Conservation (phyloP, 2,797 vertebrate species). For the Dromococcyx pavoninus region DNA sequence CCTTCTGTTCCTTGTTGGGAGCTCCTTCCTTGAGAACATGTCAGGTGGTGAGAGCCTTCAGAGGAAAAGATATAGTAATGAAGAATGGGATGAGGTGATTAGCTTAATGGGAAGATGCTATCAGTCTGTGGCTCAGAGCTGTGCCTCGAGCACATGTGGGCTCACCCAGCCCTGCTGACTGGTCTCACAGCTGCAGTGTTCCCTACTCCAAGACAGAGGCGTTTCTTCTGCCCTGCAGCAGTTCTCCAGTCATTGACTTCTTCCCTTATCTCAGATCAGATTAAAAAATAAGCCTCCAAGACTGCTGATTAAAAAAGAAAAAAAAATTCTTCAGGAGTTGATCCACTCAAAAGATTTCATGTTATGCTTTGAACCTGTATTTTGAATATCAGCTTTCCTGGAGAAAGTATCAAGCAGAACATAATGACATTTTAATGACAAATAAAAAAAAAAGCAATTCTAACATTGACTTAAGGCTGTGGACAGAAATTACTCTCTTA, state of each 20-base stretch:
- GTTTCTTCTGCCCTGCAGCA: neutral
- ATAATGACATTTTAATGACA: neutral
- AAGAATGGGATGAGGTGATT: neutral
- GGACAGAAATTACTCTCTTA: neutral
- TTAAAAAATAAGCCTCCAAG: neutral
- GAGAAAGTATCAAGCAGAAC: neutral
- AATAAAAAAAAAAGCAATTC: neutral
- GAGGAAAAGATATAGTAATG: neutral
- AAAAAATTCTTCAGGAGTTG: neutral
- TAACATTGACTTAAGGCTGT: neutral
- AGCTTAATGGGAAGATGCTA: neutral
- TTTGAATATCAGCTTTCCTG: neutral
- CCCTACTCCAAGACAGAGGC: neutral
- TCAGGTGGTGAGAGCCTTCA: neutral
- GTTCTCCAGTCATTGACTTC: neutral
- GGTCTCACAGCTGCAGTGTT: neutral
- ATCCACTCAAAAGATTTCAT: neutral
- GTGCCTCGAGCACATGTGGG: fast-evolving
- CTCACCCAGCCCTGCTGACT: fast-evolving
- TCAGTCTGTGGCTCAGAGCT: neutral
- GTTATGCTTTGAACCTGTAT: neutral
- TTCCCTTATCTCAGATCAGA: neutral
- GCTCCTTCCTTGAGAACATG: neutral
- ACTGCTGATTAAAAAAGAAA: neutral
- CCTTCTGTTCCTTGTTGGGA: neutral